Evolutionary conservation across 2,888 invertebrate genomes (phyloP).

Genomic region (Embidobia sp.): DNA sequence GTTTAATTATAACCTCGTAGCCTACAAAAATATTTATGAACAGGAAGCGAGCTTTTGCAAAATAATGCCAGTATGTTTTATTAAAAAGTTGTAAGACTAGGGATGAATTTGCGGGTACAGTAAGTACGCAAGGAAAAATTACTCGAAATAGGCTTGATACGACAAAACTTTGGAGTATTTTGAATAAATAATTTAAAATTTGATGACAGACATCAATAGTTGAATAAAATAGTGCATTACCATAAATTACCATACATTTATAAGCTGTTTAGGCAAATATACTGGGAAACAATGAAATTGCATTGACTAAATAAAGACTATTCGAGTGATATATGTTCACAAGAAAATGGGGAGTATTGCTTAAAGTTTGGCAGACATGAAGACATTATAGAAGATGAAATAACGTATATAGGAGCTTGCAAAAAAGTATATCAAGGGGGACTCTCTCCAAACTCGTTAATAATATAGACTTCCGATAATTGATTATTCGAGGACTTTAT

Average conservation of each 20-base stretch:
- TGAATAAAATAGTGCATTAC: too few species aligned
- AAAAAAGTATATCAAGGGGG: conserved; percentile 47
- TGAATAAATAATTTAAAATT: too few species aligned
- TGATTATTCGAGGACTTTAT: conserved; percentile 50
- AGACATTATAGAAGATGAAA: conserved; percentile 14
- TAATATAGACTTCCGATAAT: conserved; percentile 52
- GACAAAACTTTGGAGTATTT: too few species aligned
- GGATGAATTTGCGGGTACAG: too few species aligned
- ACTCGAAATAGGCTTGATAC: too few species aligned
- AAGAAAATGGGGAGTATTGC: conserved; percentile 9
- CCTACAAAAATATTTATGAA: conserved; percentile 26
- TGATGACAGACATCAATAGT: too few species aligned
- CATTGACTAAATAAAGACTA: not conserved
- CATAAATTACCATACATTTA: too few species aligned
- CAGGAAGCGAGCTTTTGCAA: conserved; percentile 10
- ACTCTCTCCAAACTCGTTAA: conserved; percentile 46
- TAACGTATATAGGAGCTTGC: conserved; percentile 20
- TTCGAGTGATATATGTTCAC: conserved; percentile 3
- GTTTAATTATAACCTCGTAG: conserved; percentile 34
- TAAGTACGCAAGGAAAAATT: too few species aligned
- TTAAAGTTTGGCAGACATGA: conserved; percentile 10
- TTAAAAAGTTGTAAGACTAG: too few species aligned
- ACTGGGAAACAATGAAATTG: too few species aligned
- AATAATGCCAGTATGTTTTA: not conserved
- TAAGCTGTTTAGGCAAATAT: not conserved